phyloP scores from a whole-genome alignment of 2,888 invertebrate genomes.

The Melieria omissa region DNA sequence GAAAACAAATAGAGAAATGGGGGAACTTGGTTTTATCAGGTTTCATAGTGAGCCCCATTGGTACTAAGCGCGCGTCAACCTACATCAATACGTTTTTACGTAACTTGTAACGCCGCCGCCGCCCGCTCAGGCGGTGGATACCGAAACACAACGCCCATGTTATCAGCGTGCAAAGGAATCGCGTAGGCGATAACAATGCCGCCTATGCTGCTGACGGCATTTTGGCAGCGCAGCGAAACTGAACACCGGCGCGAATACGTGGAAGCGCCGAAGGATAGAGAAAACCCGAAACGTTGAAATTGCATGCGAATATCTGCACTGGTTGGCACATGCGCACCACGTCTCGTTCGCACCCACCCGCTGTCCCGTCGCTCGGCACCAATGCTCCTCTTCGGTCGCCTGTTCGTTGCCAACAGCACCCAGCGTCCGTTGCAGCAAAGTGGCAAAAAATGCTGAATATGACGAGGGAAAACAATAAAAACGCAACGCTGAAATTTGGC shows the following conservation, averaged over 20 bases:
- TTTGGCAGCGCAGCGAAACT: no score
- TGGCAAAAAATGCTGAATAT: background rate
- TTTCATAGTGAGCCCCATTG: no score
- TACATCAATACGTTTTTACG: slow-evolving; percentile 24
- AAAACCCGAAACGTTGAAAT: background rate
- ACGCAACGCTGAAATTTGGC: slow-evolving; percentile 33
- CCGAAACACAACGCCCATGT: no score
- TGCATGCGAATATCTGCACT: background rate
- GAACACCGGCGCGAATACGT: no score
- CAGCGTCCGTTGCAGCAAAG: background rate
- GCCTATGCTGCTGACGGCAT: background rate
- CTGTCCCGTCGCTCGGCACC: background rate
- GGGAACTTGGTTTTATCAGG: no score
- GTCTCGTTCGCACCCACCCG: background rate
- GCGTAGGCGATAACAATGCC: background rate
- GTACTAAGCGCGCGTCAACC: slow-evolving; percentile 2
- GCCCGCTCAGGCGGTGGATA: background rate
- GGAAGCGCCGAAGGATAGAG: no score
- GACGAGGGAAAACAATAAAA: background rate
- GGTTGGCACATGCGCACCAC: background rate
- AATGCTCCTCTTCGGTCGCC: background rate
- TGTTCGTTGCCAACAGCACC: no score
- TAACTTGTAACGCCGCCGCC: slow-evolving; percentile 13
- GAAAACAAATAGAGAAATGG: no score
- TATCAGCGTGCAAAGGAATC: no score